Evolutionary conservation across 2,797 vertebrate species (phyloP).

Genomic region (Euthynnus affinis): DNA sequence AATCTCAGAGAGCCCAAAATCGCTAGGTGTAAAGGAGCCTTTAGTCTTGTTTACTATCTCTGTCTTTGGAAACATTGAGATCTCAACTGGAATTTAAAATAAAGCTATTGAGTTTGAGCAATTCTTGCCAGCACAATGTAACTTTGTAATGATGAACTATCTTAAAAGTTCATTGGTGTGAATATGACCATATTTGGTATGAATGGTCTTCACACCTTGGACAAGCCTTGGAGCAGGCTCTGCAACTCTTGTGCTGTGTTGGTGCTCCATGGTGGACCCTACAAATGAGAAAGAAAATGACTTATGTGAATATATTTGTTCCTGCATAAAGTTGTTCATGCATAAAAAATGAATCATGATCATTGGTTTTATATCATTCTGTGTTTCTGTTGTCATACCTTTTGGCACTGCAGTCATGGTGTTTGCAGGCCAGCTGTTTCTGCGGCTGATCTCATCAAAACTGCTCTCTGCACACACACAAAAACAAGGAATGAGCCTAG

Average conservation of each 20-base stretch:
- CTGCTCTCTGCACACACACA: conserved; percentile 79
- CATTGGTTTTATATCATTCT: conserved; percentile 15
- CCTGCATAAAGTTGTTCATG: background rate
- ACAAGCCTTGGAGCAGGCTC: conserved; percentile 79
- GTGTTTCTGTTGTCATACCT: conserved; percentile 71
- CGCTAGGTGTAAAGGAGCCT: too few relatives aligned
- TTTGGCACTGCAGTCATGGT: conserved; percentile 80
- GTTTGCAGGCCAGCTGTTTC: conserved; percentile 86
- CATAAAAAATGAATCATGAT: background rate
- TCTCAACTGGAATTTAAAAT: too few relatives aligned
- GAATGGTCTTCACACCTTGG: conserved; percentile 73
- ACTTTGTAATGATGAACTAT: background rate
- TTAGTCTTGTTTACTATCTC: too few relatives aligned
- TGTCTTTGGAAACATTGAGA: too few relatives aligned
- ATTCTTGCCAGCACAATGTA: background rate
- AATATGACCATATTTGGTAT: background rate
- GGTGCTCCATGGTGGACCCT: conserved; percentile 86
- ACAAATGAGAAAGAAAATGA: background rate
- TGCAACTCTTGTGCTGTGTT: conserved; percentile 82
- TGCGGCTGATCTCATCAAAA: conserved; percentile 89
- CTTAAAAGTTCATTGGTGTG: background rate
- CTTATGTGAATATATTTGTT: background rate
- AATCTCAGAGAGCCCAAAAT: too few relatives aligned
- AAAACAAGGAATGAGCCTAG: conserved; percentile 50
- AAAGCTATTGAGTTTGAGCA: background rate